These are phyloP conservation scores for Drosophila vallismaia DNA, from an alignment of 2,888 invertebrate species.

Conservation along the genomic window DNA sequence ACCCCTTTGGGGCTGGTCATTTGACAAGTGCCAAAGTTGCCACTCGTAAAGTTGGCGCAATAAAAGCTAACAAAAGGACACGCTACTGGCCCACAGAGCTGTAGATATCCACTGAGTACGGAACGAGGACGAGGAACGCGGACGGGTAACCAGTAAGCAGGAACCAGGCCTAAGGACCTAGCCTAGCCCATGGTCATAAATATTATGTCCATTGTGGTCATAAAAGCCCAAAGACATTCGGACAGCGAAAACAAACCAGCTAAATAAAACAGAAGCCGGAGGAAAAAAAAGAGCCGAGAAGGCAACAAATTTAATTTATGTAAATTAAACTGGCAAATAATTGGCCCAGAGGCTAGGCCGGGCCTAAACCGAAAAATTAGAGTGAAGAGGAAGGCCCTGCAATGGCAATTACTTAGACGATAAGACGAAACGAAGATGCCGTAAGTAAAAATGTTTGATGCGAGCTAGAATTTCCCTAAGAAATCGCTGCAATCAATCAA, in stretches of 20 bases:
- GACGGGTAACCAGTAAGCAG: background rate
- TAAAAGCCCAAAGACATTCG: conserved; percentile 47
- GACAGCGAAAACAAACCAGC: conserved; percentile 25
- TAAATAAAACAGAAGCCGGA: conserved; percentile 18
- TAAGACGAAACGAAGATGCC: conserved; percentile 46
- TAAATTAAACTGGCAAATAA: conserved; percentile 64
- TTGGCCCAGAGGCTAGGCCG: conserved; percentile 43
- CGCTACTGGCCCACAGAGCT: conserved; percentile 7
- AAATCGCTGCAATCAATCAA: conserved; percentile 78
- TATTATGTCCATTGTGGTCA: conserved; percentile 55
- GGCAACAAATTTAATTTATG: conserved; percentile 58
- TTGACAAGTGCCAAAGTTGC: conserved; percentile 58
- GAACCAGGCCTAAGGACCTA: conserved; percentile 18
- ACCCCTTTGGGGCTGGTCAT: conserved; percentile 53
- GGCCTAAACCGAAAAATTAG: background rate
- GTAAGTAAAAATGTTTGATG: conserved; percentile 41
- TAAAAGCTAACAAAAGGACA: conserved; percentile 40
- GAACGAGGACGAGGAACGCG: too few species aligned
- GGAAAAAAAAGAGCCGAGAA: conserved; percentile 13
- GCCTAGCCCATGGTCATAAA: conserved; percentile 40
- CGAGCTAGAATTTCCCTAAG: conserved; percentile 63
- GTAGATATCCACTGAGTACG: background rate
- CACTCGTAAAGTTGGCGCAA: conserved; percentile 60
- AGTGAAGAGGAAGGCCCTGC: conserved; percentile 13
- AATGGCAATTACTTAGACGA: conserved; percentile 72